phyloP scores from a whole-genome alignment of 2,888 invertebrate genomes.

The Cheilosia impressa region DNA sequence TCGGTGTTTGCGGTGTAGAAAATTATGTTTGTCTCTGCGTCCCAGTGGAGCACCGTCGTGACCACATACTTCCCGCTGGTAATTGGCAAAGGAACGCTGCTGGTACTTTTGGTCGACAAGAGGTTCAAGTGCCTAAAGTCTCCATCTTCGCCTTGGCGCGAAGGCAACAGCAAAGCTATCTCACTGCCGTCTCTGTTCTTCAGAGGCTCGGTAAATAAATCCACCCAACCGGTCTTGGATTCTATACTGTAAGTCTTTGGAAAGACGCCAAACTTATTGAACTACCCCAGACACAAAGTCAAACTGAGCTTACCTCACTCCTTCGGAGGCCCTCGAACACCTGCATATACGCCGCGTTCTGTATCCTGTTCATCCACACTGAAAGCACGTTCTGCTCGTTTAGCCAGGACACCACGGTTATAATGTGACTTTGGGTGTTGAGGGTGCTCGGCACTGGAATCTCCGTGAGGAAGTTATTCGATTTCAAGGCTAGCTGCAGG shows the following conservation, averaged over 20 bases:
- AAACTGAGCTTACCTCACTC: constrained; percentile 77
- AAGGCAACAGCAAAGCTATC: constrained; percentile 90
- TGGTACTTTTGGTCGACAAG: constrained; percentile 83
- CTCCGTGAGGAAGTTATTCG: constrained; percentile 78
- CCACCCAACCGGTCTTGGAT: constrained; percentile 89
- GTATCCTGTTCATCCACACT: constrained; percentile 95
- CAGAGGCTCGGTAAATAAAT: constrained; percentile 88
- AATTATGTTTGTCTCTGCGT: constrained; percentile 86
- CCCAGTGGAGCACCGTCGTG: constrained; percentile 90
- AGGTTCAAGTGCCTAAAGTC: constrained; percentile 88
- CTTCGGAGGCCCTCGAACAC: constrained; percentile 85
- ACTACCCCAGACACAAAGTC: neutral
- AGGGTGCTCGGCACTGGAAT: constrained; percentile 81
- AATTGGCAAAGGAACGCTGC: constrained; percentile 82
- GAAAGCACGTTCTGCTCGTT: constrained; percentile 88
- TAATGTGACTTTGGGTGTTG: constrained; percentile 81
- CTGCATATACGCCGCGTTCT: constrained; percentile 89
- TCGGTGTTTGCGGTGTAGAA: constrained; percentile 93
- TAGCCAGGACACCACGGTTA: constrained; percentile 91
- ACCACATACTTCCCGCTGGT: constrained; percentile 89
- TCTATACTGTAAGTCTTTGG: constrained; percentile 79
- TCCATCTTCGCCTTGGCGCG: constrained; percentile 84
- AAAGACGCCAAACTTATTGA: constrained; percentile 1
- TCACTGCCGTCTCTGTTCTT: constrained; percentile 88
- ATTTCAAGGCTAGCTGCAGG: constrained; percentile 82